Percentiles rank a stretch among this genome's conserved stretches.
Conservation (phyloP, 2,113 vertebrate genomes). For the Silurus meridionalis region DNA sequence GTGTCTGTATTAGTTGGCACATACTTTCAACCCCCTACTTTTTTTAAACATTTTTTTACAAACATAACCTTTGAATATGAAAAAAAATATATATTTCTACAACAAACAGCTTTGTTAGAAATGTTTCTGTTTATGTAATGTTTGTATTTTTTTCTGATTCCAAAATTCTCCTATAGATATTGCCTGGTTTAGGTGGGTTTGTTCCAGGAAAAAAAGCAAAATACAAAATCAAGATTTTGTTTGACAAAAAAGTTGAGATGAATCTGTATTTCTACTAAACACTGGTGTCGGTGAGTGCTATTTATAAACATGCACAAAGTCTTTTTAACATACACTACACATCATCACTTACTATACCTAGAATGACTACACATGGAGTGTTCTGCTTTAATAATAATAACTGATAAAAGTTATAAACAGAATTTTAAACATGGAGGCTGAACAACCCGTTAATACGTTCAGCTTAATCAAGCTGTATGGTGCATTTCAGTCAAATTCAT, state of each 20-base stretch:
- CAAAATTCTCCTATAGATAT: background rate
- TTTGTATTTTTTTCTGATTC: slow-evolving; percentile 7
- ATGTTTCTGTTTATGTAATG: slow-evolving; percentile 2
- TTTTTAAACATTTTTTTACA: background rate
- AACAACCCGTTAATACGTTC: background rate
- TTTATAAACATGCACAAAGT: slow-evolving; percentile 46
- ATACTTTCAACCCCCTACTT: background rate
- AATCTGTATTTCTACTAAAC: slow-evolving; percentile 5
- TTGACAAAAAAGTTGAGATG: background rate
- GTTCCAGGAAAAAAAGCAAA: slow-evolving; percentile 4
- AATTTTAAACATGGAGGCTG: background rate
- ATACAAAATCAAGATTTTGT: slow-evolving; percentile 16
- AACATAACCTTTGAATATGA: background rate
- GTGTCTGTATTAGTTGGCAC: background rate
- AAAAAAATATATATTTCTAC: background rate
- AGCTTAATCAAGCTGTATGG: slow-evolving; percentile 36
- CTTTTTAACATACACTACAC: slow-evolving; percentile 34
- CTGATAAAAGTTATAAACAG: slow-evolving; percentile 19
- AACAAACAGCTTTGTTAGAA: background rate
- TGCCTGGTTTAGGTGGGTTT: background rate
- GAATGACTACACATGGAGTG: slow-evolving; percentile 9
- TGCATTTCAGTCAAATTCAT: slow-evolving; percentile 54
- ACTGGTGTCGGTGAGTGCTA: slow-evolving; percentile 24
- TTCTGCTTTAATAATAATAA: slow-evolving; percentile 14
- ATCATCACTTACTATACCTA: slow-evolving; percentile 17